Evolutionary conservation across 2,113 vertebrate species (phyloP).

Genomic region (Trochalopteron elliotii): DNA sequence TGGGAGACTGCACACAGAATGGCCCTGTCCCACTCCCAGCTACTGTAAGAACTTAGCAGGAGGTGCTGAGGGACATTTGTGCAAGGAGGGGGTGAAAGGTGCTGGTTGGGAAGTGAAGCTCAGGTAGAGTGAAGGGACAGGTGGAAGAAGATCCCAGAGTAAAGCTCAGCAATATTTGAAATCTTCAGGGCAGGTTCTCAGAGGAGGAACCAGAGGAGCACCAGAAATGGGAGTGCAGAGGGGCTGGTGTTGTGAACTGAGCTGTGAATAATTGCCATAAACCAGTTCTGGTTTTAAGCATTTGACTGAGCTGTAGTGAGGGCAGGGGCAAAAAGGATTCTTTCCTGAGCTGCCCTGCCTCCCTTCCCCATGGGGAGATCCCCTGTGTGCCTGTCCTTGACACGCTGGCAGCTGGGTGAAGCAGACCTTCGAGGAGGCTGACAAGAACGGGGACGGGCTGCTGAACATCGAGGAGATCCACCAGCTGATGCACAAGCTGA

Average conservation of each 20-base stretch:
- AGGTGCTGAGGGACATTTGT: not conserved
- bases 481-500: constrained; percentile 95
- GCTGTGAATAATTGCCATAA: not conserved
- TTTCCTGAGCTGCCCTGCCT: not conserved
- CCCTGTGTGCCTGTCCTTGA: constrained; percentile 77
- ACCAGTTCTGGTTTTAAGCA: not conserved
- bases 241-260: not conserved
- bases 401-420: constrained; percentile 86
- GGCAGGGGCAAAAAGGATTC: no score
- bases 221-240: not conserved
- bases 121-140: not conserved
- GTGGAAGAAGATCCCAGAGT: not conserved
- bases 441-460: constrained; percentile 94
- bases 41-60: not conserved
- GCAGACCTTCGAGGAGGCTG: constrained; percentile 96
- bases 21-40: not conserved
- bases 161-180: not conserved
- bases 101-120: not conserved
- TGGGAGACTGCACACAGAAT: not conserved
- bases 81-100: not conserved
- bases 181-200: accelerated
- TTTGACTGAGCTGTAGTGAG: not conserved
- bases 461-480: constrained; percentile 97
- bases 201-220: not conserved
- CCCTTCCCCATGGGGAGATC: accelerated